A percentile compares a stretch with the other conserved stretches of the same genome.
Conservation (phyloP, 2,113 vertebrate genomes). For the Ascaphus truei region DNA sequence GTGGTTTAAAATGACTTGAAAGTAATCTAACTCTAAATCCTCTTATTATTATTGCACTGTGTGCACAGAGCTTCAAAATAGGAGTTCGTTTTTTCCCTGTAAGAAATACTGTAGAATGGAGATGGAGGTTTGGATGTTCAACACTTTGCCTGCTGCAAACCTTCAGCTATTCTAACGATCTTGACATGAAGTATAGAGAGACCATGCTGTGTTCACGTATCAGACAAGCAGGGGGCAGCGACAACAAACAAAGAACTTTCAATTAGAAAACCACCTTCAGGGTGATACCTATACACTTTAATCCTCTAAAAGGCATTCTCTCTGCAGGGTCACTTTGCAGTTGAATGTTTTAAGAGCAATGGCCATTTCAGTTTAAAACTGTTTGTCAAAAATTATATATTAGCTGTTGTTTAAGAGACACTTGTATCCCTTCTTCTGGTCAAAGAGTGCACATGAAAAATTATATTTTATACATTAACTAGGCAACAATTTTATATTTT, state of each 20-base stretch:
- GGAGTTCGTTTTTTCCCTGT: background rate
- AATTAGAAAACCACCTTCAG: conserved; percentile 18
- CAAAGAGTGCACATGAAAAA: too few relatives aligned
- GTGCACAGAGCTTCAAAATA: conserved; percentile 39
- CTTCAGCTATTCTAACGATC: conserved; percentile 16
- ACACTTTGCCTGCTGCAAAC: background rate
- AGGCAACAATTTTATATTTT: too few relatives aligned
- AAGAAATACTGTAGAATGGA: background rate
- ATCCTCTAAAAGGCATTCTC: conserved; percentile 1
- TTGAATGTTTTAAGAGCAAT: background rate
- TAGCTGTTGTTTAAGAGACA: too few relatives aligned
- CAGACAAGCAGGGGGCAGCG: conserved; percentile 33
- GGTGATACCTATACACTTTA: conserved; percentile 5
- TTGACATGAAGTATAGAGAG: conserved; percentile 30
- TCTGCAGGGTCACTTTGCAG: conserved; percentile 8
- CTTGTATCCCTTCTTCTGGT: too few relatives aligned
- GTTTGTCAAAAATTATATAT: too few relatives aligned
- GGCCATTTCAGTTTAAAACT: too few relatives aligned
- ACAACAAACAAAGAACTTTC: conserved; percentile 33
- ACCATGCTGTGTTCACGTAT: conserved; percentile 30
- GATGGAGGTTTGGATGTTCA: background rate
- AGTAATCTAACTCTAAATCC: conserved; percentile 45
- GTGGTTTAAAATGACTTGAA: conserved; percentile 37
- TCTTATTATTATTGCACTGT: conserved; percentile 45
- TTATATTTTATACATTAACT: too few relatives aligned